phyloP scores from a whole-genome alignment of 1,140 invertebrate genomes.

The Drosophila mayri region DNA sequence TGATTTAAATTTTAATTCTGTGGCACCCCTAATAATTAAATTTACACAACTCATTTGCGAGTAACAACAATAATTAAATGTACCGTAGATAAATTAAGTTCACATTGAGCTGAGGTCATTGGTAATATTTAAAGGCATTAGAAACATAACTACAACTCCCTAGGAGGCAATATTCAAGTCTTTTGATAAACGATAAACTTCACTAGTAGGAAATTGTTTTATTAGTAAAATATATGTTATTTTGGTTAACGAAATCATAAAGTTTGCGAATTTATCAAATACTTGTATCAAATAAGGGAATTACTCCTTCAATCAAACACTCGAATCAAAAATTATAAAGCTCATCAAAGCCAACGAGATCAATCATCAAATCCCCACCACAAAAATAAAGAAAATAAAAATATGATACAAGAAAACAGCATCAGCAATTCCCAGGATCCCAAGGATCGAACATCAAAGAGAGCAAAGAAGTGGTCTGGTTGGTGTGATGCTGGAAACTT shows the following conservation, averaged over 20 bases:
- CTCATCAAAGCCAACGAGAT: conserved; percentile 43
- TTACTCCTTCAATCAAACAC: conserved; percentile 27
- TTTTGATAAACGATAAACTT: conserved; percentile 16
- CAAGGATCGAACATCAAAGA: conserved; percentile 40
- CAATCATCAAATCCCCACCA: conserved; percentile 39
- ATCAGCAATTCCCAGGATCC: conserved; percentile 24
- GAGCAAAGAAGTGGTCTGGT: conserved; percentile 36
- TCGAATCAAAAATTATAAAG: conserved; percentile 32
- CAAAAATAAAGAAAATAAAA: background rate
- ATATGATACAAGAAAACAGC: conserved; percentile 24
- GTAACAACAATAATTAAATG: conserved; percentile 56
- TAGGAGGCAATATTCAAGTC: conserved; percentile 16
- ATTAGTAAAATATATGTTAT: conserved; percentile 33
- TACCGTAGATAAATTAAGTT: conserved; percentile 50
- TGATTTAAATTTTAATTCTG: background rate
- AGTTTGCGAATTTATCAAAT: conserved; percentile 44
- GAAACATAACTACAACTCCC: conserved; percentile 15
- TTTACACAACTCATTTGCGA: conserved; percentile 37
- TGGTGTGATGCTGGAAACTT: conserved; percentile 50
- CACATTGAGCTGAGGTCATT: conserved; percentile 44
- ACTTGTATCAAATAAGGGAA: conserved; percentile 31
- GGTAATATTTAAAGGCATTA: conserved; percentile 16
- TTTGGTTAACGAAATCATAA: conserved; percentile 12
- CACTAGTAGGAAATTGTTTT: conserved; percentile 6
- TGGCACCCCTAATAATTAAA: background rate